These are phyloP conservation scores for Drymodes brunneopygia DNA, from an alignment of 2,113 vertebrate species.

Conservation along the genomic window DNA sequence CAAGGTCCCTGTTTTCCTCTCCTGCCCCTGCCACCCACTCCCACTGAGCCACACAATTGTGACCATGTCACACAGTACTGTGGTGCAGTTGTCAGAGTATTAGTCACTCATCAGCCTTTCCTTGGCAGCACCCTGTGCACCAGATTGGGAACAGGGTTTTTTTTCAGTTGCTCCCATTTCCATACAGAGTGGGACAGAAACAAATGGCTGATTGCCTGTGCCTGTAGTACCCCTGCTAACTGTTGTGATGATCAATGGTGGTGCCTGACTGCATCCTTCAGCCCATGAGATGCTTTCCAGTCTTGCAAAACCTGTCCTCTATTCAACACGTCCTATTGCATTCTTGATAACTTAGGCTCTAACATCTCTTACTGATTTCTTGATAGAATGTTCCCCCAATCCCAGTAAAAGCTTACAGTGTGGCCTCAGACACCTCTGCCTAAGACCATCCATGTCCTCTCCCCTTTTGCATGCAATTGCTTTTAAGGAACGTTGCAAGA, in stretches of 20 bases:
- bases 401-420: not conserved
- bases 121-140: not conserved
- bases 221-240: not conserved
- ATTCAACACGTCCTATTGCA: not conserved
- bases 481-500: not conserved
- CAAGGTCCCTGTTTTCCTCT: not conserved
- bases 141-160: not conserved
- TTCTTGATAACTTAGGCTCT: not conserved
- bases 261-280: not conserved
- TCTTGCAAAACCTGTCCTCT: not conserved
- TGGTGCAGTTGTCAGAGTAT: not conserved
- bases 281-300: not conserved
- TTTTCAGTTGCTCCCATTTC: not conserved
- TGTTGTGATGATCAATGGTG: accelerated
- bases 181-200: not conserved
- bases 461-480: not conserved
- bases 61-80: not conserved
- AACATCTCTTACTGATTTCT: not conserved
- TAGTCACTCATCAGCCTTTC: not conserved
- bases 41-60: not conserved
- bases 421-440: not conserved
- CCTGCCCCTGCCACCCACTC: not conserved
- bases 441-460: not conserved
- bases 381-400: not conserved
- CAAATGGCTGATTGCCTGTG: not conserved